These are phyloP conservation scores for Sylvilagus bachmani DNA, from an alignment of 2,113 vertebrate species.

Conservation along the genomic window DNA sequence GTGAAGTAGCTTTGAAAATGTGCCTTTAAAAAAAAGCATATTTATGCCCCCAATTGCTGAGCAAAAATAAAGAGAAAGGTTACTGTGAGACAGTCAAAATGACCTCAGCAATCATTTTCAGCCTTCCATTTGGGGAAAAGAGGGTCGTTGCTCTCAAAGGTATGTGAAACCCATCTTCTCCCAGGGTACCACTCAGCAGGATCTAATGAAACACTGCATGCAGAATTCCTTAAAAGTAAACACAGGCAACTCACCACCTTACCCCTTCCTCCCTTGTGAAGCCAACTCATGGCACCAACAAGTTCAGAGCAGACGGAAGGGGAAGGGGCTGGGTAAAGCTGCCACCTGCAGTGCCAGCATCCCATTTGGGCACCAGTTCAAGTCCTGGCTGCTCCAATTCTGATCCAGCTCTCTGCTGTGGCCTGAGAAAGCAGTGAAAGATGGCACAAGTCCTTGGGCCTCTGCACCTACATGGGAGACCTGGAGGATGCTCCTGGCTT, in stretches of 20 bases:
- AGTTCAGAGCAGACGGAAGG: background rate
- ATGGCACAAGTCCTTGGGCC: too few relatives aligned
- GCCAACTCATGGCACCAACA: background rate
- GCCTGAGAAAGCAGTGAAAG: too few relatives aligned
- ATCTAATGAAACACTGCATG: background rate
- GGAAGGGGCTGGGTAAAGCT: too few relatives aligned
- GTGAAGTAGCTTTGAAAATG: background rate
- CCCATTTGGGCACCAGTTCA: too few relatives aligned
- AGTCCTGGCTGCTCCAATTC: too few relatives aligned
- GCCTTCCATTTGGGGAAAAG: background rate
- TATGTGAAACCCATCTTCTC: constrained; percentile 46
- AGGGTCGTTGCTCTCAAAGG: background rate
- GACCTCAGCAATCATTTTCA: constrained; percentile 50
- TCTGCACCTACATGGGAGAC: too few relatives aligned
- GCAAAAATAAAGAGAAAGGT: constrained; percentile 63
- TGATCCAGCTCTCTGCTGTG: too few relatives aligned
- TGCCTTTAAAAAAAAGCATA: constrained; percentile 39
- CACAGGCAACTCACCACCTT: background rate
- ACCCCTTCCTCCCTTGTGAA: background rate
- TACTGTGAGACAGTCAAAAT: constrained; percentile 33
- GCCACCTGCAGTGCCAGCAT: too few relatives aligned
- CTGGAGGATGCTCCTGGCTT: too few relatives aligned
- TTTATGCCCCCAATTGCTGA: constrained; percentile 41
- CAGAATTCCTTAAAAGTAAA: background rate
- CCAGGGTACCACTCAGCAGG: background rate